Evolutionary conservation across 1,140 invertebrate genomes (phyloP), one percentile per base, ranked within the genome.

Genomic region (Saxidomus purpurata): DNA sequence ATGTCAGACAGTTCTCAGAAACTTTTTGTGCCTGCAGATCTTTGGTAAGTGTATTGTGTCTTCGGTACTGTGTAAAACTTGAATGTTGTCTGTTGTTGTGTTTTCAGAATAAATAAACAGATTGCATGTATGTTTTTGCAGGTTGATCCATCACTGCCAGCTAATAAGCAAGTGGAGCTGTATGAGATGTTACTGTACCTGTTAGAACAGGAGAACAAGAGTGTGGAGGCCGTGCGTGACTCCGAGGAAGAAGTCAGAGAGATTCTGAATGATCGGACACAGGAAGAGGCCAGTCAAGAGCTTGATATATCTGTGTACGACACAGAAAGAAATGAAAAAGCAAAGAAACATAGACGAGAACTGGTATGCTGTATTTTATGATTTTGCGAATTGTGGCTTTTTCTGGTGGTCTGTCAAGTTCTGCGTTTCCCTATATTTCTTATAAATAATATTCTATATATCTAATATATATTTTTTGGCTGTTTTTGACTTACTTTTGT

Each of bases 291-390:
- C 19, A 90, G 84, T 17, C 93, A 92, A 38, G 93, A 96, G 40
- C 89, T 96, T 69, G 94, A 95, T 40, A 95, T 96, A n/a, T 95
- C 94, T 49, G 93, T 96, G 15, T 96, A 96, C 89, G 95, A 96
- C 83, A 95, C 95, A 31, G 94, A 95, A 77, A 93, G 95, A 52
- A 96, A 96, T 93, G 95, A 96, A 74, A 96, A 96, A 85, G 95
- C 95, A 11, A 96, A 95, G 90, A 94, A 95, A 91, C 94, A 95
- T 77, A 94, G 95, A 84, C 87, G 92, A 87, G 95, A 95, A 92
- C 83, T 96, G 93, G 96, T 96, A 90, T 15, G 67, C 25, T 67
- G 13, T 67, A 2, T 61, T 49, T 49, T 49, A 49, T 8, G 8
- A 49, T 49, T 49, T 49, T n/a, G n/a, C n/a, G n/a, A n/a, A n/a